phyloP scores from a whole-genome alignment of 2,113 vertebrate genomes.

The Bostrychus sinensis region DNA sequence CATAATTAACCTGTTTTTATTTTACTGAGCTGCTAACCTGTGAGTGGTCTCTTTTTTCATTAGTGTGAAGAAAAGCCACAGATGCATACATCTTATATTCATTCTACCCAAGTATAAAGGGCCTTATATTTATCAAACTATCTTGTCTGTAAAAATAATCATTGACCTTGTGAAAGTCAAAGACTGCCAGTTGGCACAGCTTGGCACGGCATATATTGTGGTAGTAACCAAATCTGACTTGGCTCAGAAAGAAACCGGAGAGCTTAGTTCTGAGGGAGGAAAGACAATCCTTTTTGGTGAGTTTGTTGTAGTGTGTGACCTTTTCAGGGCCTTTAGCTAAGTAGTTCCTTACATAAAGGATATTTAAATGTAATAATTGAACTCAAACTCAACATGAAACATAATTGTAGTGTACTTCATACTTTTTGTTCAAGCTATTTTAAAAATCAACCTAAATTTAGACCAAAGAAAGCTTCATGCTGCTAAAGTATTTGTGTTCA shows the following conservation, averaged over 20 bases:
- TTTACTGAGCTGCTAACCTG: slow-evolving; percentile 16
- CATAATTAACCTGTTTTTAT: not conserved
- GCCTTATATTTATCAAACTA: not conserved
- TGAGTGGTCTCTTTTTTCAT: slow-evolving; percentile 30
- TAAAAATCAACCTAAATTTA: no score
- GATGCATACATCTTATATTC: no score
- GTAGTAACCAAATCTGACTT: slow-evolving; percentile 57
- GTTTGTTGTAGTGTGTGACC: not conserved
- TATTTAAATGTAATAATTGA: not conserved
- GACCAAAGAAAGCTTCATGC: no score
- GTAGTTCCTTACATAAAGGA: not conserved
- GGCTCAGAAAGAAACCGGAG: slow-evolving; percentile 47
- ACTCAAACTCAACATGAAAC: no score
- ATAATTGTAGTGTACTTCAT: no score
- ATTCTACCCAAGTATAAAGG: not conserved
- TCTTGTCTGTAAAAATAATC: slow-evolving; percentile 13
- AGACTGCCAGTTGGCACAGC: slow-evolving; percentile 52
- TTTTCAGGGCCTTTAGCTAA: not conserved
- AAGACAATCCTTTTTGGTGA: slow-evolving; percentile 47
- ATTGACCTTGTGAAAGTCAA: slow-evolving; percentile 47
- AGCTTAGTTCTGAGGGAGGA: slow-evolving; percentile 34
- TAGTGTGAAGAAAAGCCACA: no score
- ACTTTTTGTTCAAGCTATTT: no score
- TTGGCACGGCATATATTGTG: slow-evolving; percentile 39
- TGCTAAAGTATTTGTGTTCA: no score